Evolutionary conservation across 2,113 vertebrate genomes (phyloP), one percentile per base, ranked within the genome.

Genomic region (Hemiscyllium ocellatum): DNA sequence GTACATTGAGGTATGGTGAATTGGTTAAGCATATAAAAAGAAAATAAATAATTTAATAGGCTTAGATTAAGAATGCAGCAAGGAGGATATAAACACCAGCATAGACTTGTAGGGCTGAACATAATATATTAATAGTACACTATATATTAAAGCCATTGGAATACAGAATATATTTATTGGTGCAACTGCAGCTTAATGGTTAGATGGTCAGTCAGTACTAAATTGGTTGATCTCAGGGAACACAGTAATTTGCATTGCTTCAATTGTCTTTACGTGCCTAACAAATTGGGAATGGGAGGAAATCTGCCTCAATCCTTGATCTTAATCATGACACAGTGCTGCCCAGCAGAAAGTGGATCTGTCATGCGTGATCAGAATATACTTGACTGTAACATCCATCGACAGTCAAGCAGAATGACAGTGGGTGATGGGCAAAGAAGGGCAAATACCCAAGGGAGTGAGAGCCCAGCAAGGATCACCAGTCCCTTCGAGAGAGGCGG

Each of bases 361-460:
- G 56, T 6, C 33, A 20, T 22, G 80, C 80, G 37, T 83, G 80
- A 20, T 83, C 8, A 8, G 89, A 66, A 93, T 33, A 33, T 26
- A 2, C 52, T 37, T 61, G 4, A n/a, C 61, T 83, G 1, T 5
- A 37, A 37, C 20, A 93, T 61, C 26, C 29, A 65, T n/a, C 3
- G 12, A 65, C 17, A 26, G 72, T 24, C 86, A 15, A 65, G 4
- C 52, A 65, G 52, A 4, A 13, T n/a, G 52, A 15, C 89, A 66
- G 29, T 91, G 24, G 50, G 50, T 26, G 52, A 15, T 19, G 61
- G 37, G 56, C 61, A 29, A 56, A 66, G 56, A 15, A 80, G 76
- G 33, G 13, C n/a, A 17, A 1, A 15, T 8, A 0, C 1, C 70
- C 26, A 12, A 0, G 17, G 1, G 3, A 7, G 24, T 33, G 10